These are phyloP conservation scores for Drosophila takahashii DNA, from an alignment of 1,140 invertebrate genomes.

Conservation along the genomic window DNA sequence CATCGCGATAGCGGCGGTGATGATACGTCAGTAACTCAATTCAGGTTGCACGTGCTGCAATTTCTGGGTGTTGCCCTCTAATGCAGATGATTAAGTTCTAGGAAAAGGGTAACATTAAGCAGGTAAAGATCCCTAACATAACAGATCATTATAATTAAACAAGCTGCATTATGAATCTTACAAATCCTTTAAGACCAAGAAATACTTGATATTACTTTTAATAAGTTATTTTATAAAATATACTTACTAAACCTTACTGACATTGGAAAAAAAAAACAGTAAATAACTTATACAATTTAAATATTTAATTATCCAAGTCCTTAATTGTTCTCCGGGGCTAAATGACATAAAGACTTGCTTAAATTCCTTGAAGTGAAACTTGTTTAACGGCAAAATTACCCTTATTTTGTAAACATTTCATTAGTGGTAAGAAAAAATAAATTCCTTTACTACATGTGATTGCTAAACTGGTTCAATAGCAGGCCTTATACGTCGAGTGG, in stretches of 20 bases:
- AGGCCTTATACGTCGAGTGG: background rate
- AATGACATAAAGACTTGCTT: background rate
- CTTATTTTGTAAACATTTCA: no score
- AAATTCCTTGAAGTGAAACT: background rate
- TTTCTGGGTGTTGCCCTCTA: conserved; percentile 12
- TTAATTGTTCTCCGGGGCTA: background rate
- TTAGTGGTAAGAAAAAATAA: background rate
- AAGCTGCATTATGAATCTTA: background rate
- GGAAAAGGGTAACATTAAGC: conserved; percentile 3
- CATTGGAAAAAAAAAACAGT: no score
- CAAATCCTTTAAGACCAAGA: no score
- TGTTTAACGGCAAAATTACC: background rate
- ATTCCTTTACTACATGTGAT: conserved; percentile 6
- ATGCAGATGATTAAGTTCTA: conserved; percentile 4
- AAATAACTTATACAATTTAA: no score
- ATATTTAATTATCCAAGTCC: no score
- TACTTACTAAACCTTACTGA: no score
- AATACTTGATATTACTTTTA: no score
- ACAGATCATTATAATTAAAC: background rate
- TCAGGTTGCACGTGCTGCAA: conserved; percentile 38
- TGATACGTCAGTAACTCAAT: conserved; percentile 62
- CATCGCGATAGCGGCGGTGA: conserved; percentile 33
- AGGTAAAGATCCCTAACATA: background rate
- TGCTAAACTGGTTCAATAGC: background rate
- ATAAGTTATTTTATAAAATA: no score